Evolutionary conservation across 2,113 vertebrate genomes (phyloP).

Genomic region (Rostratula benghalensis): DNA sequence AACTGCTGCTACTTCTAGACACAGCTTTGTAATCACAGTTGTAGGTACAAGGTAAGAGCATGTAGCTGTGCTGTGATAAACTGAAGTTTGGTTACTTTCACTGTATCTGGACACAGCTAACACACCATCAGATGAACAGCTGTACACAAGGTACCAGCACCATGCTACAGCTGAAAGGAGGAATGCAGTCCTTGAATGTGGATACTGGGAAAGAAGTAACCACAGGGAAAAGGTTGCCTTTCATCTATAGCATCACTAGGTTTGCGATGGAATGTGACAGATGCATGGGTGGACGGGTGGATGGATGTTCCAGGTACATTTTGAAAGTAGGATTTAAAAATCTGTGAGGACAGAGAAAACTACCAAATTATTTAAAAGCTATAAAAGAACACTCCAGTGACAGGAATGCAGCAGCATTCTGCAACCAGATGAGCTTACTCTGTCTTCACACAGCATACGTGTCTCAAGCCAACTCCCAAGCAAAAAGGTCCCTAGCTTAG

Average conservation of each 20-base stretch:
- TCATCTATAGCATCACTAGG: background rate
- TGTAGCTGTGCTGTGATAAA: background rate
- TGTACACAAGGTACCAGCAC: fast-evolving
- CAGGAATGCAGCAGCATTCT: background rate
- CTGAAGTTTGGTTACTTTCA: background rate
- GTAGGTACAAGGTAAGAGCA: background rate
- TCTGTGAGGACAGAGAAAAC: background rate
- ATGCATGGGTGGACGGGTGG: background rate
- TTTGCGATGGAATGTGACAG: background rate
- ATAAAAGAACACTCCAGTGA: background rate
- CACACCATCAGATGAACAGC: background rate
- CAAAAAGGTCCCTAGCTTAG: background rate
- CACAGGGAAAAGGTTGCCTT: background rate
- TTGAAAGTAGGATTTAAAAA: background rate
- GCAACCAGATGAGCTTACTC: background rate
- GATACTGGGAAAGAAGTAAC: background rate
- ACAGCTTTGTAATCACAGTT: background rate
- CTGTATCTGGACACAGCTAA: background rate
- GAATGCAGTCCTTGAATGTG: background rate
- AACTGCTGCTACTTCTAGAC: background rate
- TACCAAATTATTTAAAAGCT: background rate
- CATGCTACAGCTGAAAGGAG: background rate
- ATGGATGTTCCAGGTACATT: background rate
- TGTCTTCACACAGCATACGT: fast-evolving
- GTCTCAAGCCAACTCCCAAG: background rate